Evolutionary conservation across 2,888 invertebrate species (phyloP), one percentile per base, ranked within the genome.

Genomic region (Oxytorus armatus): DNA sequence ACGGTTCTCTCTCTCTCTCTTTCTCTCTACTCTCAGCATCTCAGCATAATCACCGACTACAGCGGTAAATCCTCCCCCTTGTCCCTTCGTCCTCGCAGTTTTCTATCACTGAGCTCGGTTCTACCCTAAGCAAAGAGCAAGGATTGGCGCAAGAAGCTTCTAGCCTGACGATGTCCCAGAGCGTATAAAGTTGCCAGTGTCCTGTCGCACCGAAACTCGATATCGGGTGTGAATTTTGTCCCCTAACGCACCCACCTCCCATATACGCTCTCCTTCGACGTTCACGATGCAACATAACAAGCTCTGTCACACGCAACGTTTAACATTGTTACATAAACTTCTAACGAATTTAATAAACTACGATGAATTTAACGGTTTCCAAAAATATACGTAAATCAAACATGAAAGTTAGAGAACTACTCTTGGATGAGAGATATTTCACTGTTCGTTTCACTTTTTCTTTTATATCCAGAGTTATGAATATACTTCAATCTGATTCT

Each of bases 41-140:
- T 63, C 68, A 57, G 73, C 55, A 80, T 80, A 80, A 77, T 77
- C 80, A 80, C 73, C 68, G 42, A 63, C 73, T 47, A 68, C 55
- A 23, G 70, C 39, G 69, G 33, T 59, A 51, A 59, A 68, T 14
- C 23, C 68, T 53, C 55, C n/a, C n/a, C n/a, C n/a, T n/a, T n/a
- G 55, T 55, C 18, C 42, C 8, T 16, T 55, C 29, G 16, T 21
- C 18, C 23, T 5, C 23, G 11, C 11, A 18, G 29, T n/a, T n/a
- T 49, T 44, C 14, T 36, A 23, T 51, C 29, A 29, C 49, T 16
- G 23, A n/a, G 25, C 57, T 75, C n/a, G 33, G 29, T 42, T 53
- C 11, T 44, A 51, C 14, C 55, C 18, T 36, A 55, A 49, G 61
- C 47, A 68, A 36, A 74, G 55, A 21, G 47, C 66, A 53, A 77